Conservation (phyloP, 2,888 invertebrate genomes). For the Prenolepis imparis region DNA sequence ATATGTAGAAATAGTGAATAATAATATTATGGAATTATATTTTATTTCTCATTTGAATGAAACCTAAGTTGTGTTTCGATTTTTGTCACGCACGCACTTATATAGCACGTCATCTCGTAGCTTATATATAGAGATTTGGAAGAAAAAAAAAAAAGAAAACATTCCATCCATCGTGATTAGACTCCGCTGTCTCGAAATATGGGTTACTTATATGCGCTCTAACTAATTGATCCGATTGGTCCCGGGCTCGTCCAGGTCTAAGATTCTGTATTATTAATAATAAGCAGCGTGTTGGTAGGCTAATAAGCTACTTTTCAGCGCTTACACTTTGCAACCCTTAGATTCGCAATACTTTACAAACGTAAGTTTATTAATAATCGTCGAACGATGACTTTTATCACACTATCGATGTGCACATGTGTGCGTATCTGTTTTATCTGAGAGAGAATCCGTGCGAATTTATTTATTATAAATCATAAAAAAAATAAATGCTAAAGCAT, state of each 20-base stretch:
- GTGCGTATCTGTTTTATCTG: constrained; percentile 69
- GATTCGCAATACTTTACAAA: constrained; percentile 58
- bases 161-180: constrained; percentile 79
- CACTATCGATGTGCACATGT: constrained; percentile 73
- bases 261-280: constrained; percentile 50
- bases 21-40: constrained; percentile 86
- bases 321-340: constrained; percentile 57
- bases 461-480: constrained; percentile 71
- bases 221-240: constrained; percentile 49
- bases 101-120: constrained; percentile 71
- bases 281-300: constrained; percentile 55
- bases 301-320: constrained; percentile 65
- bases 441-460: constrained; percentile 68
- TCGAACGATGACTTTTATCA: constrained; percentile 65
- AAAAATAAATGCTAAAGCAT: not conserved
- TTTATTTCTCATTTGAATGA: constrained; percentile 86
- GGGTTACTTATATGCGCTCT: constrained; percentile 71
- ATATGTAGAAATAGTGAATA: constrained; percentile 86
- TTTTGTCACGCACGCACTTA: constrained; percentile 74
- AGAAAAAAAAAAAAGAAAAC: constrained; percentile 49
- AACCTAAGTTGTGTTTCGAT: constrained; percentile 85
- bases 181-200: constrained; percentile 67
- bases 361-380: constrained; percentile 63
- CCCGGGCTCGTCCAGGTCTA: constrained; percentile 61
- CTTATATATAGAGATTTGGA: constrained; percentile 66